Evolutionary conservation across 2,113 vertebrate species (phyloP).

Genomic region (Leucoraja erinaceus): DNA sequence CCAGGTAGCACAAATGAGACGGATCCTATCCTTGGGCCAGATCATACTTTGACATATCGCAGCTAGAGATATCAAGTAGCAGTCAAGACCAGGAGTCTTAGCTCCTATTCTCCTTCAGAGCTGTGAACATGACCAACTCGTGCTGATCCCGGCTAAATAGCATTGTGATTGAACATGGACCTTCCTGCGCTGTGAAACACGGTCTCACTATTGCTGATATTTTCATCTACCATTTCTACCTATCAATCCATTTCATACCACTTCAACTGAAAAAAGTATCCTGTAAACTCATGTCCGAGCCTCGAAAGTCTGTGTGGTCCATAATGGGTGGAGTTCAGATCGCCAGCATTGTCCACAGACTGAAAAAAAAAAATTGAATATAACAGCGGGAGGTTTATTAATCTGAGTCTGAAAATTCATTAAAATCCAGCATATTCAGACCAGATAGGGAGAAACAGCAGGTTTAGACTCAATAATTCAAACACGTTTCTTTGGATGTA

Average conservation of each 20-base stretch:
- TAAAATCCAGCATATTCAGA: neutral
- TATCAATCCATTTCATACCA: neutral
- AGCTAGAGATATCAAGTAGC: neutral
- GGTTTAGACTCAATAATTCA: neutral
- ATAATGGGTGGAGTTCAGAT: neutral
- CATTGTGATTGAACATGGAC: neutral
- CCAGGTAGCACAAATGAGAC: neutral
- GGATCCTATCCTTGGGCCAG: neutral
- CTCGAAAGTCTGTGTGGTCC: neutral
- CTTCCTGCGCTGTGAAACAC: neutral
- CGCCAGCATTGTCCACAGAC: neutral
- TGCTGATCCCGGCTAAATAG: neutral
- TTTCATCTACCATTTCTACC: neutral
- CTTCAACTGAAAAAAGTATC: neutral
- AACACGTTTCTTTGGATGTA: neutral
- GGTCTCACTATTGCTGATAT: neutral
- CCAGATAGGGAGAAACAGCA: neutral
- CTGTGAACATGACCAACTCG: neutral
- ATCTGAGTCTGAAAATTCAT: slow-evolving; percentile 20
- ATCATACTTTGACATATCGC: neutral
- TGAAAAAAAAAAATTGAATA: neutral
- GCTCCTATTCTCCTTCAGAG: neutral
- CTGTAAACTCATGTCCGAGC: too few species aligned
- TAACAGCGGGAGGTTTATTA: neutral
- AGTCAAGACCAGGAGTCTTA: neutral